These are phyloP conservation scores for Cremastobaeus sp. DNA, from an alignment of 2,888 invertebrate genomes.

Conservation along the genomic window DNA sequence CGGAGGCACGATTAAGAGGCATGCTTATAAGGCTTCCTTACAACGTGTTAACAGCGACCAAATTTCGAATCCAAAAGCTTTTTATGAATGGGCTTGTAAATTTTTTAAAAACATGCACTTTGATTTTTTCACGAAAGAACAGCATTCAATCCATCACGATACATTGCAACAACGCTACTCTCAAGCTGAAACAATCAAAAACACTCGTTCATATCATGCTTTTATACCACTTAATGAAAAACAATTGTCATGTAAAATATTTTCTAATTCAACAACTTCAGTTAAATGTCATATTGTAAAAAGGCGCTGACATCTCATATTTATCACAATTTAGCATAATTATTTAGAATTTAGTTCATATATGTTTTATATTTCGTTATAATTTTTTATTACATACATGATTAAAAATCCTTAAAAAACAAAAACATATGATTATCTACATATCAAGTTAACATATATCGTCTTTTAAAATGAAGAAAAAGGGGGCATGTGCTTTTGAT, in stretches of 20 bases:
- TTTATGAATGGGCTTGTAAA: conserved; percentile 15
- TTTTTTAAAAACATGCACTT: conserved; percentile 21
- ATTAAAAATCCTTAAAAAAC: background rate
- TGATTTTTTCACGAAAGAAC: conserved; percentile 7
- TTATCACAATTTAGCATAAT: too few species aligned
- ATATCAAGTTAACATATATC: background rate
- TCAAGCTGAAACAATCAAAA: conserved; percentile 11
- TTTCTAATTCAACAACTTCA: conserved; percentile 2
- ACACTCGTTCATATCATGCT: conserved; percentile 6
- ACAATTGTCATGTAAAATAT: conserved; percentile 5
- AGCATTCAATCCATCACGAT: conserved; percentile 6
- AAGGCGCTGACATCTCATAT: background rate
- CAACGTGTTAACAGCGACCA: conserved; percentile 19
- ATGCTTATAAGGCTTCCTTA: conserved; percentile 30
- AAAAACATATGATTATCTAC: background rate
- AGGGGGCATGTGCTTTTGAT: conserved; percentile 1
- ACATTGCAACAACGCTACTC: background rate
- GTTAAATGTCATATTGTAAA: background rate
- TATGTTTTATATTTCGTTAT: too few species aligned
- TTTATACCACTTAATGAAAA: conserved; percentile 5
- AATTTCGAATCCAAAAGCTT: conserved; percentile 7
- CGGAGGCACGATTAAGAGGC: conserved; percentile 21
- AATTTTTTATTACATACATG: background rate
- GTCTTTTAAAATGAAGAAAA: background rate
- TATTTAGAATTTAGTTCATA: too few species aligned